Percentiles rank a stretch among this genome's conserved stretches.
Evolutionary conservation across 2,797 vertebrate species (phyloP).

Genomic region (Neosilurus mollespiculum): DNA sequence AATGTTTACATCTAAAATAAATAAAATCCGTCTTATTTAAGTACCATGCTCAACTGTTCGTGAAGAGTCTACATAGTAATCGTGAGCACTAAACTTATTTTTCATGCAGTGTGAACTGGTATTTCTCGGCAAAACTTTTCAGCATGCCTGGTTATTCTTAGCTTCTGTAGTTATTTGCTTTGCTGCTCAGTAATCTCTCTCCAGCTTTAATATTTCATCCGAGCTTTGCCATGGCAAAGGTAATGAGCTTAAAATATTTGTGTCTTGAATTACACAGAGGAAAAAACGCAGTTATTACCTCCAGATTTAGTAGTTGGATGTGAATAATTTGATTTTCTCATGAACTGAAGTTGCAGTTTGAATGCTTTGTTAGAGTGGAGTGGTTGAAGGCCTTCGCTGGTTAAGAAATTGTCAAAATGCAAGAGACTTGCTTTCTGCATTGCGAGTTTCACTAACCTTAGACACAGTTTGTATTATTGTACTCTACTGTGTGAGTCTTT

Average conservation of each 20-base stretch:
- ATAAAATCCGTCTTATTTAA: background rate
- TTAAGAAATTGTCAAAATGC: constrained; percentile 1
- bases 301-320: constrained; percentile 3
- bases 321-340: constrained; percentile 1
- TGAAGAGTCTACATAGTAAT: too few species aligned
- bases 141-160: constrained; percentile 61
- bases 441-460: too few species aligned
- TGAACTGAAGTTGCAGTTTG: background rate
- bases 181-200: constrained; percentile 63
- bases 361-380: background rate
- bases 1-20: too few species aligned
- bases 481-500: background rate
- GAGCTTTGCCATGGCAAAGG: constrained; percentile 36
- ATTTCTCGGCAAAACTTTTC: background rate
- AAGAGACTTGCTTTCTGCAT: background rate
- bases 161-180: constrained; percentile 51
- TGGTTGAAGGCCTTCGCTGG: background rate
- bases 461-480: background rate
- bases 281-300: constrained; percentile 20
- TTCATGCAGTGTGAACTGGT: background rate
- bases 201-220: constrained; percentile 51
- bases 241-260: constrained; percentile 50
- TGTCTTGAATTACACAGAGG: constrained; percentile 6
- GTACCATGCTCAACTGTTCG: background rate
- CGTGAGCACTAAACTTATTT: background rate